Evolutionary conservation across 2,113 vertebrate species (phyloP).

Genomic region (Oplegnathus fasciatus): DNA sequence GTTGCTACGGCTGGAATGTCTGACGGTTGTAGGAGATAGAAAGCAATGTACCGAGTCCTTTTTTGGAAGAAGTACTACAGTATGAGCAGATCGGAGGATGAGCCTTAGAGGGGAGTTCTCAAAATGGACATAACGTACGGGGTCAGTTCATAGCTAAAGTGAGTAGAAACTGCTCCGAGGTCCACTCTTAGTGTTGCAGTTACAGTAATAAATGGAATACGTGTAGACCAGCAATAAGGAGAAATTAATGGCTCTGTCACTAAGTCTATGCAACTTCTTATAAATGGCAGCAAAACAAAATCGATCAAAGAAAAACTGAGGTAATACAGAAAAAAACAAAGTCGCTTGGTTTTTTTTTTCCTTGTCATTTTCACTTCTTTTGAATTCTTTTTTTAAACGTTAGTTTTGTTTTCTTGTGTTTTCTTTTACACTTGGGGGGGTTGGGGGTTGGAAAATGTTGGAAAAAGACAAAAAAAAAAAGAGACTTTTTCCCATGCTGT

Average conservation of each 20-base stretch:
- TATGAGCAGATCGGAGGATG: constrained; percentile 12
- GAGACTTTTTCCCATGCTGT: neutral
- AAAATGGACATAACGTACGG: constrained; percentile 10
- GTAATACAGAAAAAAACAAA: constrained; percentile 76
- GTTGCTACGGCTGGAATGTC: constrained; percentile 50
- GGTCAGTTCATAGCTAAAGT: constrained; percentile 14
- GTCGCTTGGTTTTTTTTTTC: constrained; percentile 57
- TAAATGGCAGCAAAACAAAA: constrained; percentile 52
- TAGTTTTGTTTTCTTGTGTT: neutral
- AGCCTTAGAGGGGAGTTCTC: constrained; percentile 12
- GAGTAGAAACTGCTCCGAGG: neutral
- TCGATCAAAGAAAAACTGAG: constrained; percentile 63
- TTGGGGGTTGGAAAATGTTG: constrained; percentile 8
- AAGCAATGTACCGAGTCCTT: constrained; percentile 20
- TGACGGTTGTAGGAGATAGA: constrained; percentile 14
- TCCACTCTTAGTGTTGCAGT: constrained; percentile 40
- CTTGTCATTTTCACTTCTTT: constrained; percentile 59
- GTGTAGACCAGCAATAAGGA: constrained; percentile 36
- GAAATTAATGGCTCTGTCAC: constrained; percentile 3
- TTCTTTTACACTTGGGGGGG: constrained; percentile 25
- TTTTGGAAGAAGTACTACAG: constrained; percentile 33
- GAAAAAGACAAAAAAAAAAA: constrained; percentile 40
- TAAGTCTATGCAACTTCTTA: constrained; percentile 38
- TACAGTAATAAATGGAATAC: constrained; percentile 27
- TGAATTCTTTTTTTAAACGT: neutral